Percentiles rank a stretch among this genome's conserved stretches.
Evolutionary conservation across 2,797 vertebrate species (phyloP).

Genomic region (Muscicapa striata): DNA sequence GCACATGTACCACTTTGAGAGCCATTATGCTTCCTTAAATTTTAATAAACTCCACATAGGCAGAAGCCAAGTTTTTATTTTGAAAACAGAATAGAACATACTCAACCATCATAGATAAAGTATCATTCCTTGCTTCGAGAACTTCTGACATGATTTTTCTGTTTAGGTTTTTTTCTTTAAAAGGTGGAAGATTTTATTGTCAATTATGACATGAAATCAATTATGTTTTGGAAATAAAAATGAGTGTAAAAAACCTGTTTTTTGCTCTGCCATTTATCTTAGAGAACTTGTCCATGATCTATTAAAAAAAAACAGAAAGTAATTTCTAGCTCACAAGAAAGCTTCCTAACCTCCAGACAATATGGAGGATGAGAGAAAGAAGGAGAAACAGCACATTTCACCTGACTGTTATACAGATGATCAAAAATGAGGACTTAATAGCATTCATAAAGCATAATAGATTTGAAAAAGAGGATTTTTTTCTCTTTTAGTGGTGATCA

Average conservation of each 20-base stretch:
- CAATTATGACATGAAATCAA: neutral
- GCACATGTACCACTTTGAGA: neutral
- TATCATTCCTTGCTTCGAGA: neutral
- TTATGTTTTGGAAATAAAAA: neutral
- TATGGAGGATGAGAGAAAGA: neutral
- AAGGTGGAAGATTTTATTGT: neutral
- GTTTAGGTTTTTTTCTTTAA: neutral
- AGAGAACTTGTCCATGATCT: neutral
- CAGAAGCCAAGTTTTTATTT: neutral
- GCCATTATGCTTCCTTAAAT: neutral
- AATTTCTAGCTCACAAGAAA: neutral
- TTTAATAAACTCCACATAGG: neutral
- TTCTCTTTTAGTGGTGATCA: neutral
- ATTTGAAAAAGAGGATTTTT: neutral
- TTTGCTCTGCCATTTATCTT: neutral
- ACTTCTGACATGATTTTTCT: neutral
- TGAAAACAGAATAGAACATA: neutral
- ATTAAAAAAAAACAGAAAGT: neutral
- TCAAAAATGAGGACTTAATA: neutral
- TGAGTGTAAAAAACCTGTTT: accelerated
- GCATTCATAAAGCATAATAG: neutral
- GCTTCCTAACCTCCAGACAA: neutral
- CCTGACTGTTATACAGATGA: neutral
- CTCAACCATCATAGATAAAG: neutral
- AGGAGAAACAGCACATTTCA: neutral